Evolutionary conservation across 2,113 vertebrate species (phyloP), one percentile per base, ranked within the genome.

Genomic region (Acanthochromis polyacanthus): DNA sequence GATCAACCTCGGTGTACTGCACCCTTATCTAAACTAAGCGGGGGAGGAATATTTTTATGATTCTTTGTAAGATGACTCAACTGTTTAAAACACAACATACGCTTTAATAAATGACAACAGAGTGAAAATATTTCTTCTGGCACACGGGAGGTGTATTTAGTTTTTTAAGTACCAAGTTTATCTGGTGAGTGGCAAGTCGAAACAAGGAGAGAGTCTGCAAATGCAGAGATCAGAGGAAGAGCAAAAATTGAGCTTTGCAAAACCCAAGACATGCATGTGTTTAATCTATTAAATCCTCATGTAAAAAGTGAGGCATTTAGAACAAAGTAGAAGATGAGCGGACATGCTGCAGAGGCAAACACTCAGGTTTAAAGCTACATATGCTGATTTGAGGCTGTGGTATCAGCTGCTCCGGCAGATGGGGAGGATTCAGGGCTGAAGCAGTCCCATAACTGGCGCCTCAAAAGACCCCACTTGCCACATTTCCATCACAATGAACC

Each of bases 401-500:
- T 72, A 81, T 92, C 90, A 93, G 90, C 87, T 87, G 89, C 88
- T 85, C 66, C 69, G 62, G 71, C 88, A 91, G 88, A 69, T 30
- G 80, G 75, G 62, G 19, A 20, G 19, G 48, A 20, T 73, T 52
- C 72, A 80, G 46, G 80, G 80, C 85, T 52, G 61, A 73, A 86
- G 80, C 71, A 81, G 86, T 67, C 85, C 79, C 75, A 82, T 88
- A 86, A 88, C 92, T 56, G 78, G 82, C 55, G 71, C 78, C 81
- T 92, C 87, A 92, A 93, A 90, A 82, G 89, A 90, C 90, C 90
- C 89, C 92, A 88, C 87, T 88, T 79, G 82, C 88, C 62, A 85
- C 86, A 94, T 95, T 94, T 94, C 89, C 93, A 94, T 95, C 88
- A 95, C 94, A 95, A 95, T 91, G 89, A 85, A 85, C 73, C 92